Base-by-base conservation (phyloP, 2,113 vertebrate genomes). In the Cyanistes caeruleus region DNA sequence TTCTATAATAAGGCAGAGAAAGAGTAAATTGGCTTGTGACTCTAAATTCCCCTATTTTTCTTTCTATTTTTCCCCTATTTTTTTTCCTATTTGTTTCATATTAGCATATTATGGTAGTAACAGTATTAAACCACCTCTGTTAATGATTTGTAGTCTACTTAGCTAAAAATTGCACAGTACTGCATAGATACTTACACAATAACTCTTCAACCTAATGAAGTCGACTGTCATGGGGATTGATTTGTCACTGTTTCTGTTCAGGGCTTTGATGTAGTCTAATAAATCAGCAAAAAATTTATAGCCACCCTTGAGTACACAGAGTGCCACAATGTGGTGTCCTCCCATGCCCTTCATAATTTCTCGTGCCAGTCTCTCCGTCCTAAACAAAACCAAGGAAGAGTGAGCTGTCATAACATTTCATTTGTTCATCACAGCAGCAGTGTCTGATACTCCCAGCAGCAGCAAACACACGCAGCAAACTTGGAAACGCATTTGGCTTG, bases 221-320 rank as follows among this genome's bases (percentile, higher is more conserved):
- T 99, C 99, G 33, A 99, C 99, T 12, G 99, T 99, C 99, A 99
- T 99, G 35, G 99, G 99, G 95, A 99, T 99, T 53, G 99, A 99
- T 74, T 98, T 98, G 97, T 99, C 99, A 60, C 99, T 99, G 98
- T 99, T 99, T 91, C 99, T 98, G 97, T 99, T 99, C 96, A 99
- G 98, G 63, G 99, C 98, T 98, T 99, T 99, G 97, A 99, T 99
- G 96, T 99, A 99, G 98, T 99, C 99, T 95, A 99, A 98, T 77
- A 99, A 98, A 96, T 99, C 99, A 44, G 99, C 99, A 97, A 99
- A 99, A 97, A 99, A 99, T 88, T 99, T 99, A 98, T 99, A 99
- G 70, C 99, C 99, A 27, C 99, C 99, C 96, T 99, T 99, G 59
- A 99, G 99, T 51, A 99, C 99, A 88, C 99, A 99, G 55, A 99